Base-by-base conservation (phyloP, 2,113 vertebrate genomes). In the Fregetta grallaria region DNA sequence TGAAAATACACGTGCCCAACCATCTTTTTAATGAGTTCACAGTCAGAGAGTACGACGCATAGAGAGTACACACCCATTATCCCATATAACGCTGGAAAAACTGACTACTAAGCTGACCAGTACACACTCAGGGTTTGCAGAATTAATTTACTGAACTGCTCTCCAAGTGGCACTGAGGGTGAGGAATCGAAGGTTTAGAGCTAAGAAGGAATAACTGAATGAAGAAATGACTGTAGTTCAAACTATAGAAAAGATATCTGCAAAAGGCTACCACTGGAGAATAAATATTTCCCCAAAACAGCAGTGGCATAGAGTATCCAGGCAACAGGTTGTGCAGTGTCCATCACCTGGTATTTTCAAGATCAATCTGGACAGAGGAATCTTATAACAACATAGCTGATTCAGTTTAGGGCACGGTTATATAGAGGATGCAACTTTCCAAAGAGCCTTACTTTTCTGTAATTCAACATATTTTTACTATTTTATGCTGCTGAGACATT, bases 241-340 rank as follows among this genome's bases (percentile, higher is more conserved):
- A 94, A 61, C 29, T 40, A 67, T 2, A 29, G 16, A 38, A 74
- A 55, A 85, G 10, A 2, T 30, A 81, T 40, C 44, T 67, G 30
- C 32, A 71, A 71, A 90, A 85, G 29, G 32, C 22, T 26, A 5
- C n/a, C 36, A 52, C 13, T 15, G 29, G 18, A 85, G n/a, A 75
- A 21, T 5, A 73, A 80, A 3, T 30, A 47, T 47, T 75, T 74
- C 34, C n/a, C 55, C 50, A 56, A 87, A 91, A 32, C 13, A 86
- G 83, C 30, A 68, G 36, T 11, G n/a, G 14, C 17, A 73, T 1
- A 71, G 40, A 73, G 29, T 23, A 89, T 34, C 38, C 36, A 87
- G 32, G 42, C 56, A 87, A 82, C 4, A 2, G 2, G 1, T 0
- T 32, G 7, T 5, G 4, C 29, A 34, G 3, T 23, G 63, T 74